A percentile compares a stretch with the other conserved stretches of the same genome.
These are phyloP conservation scores for Dysidea cf. avara DNA, from an alignment of 37 sponge, comb jelly and placozoan species.

Conservation along the genomic window DNA sequence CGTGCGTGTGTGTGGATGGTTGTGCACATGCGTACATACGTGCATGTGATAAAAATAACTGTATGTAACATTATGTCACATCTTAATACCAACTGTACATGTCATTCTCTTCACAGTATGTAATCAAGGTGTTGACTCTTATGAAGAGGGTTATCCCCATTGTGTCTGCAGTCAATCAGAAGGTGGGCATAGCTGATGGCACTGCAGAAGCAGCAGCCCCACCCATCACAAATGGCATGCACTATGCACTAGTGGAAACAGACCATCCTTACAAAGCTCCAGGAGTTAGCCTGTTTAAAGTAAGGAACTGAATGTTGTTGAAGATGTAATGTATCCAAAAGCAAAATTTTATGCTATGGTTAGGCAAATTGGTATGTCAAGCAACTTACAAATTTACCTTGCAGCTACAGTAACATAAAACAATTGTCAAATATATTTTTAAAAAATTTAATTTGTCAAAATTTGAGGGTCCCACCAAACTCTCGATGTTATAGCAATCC, in stretches of 20 bases:
- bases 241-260: conserved; percentile 84
- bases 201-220: neutral
- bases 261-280: conserved; percentile 91
- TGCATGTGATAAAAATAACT: neutral
- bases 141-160: conserved; percentile 62
- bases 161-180: conserved; percentile 40
- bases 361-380: too few relatives aligned
- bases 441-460: too few relatives aligned
- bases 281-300: conserved; percentile 72
- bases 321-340: too few relatives aligned
- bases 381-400: too few relatives aligned
- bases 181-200: neutral
- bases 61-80: neutral
- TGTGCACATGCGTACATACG: neutral
- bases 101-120: conserved; percentile 32
- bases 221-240: conserved; percentile 40
- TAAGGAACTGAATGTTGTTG: conserved; percentile 11
- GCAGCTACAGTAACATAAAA: too few relatives aligned
- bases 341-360: neutral
- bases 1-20: neutral
- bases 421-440: too few relatives aligned
- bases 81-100: neutral
- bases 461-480: too few relatives aligned
- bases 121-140: conserved; percentile 68
- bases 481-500: too few relatives aligned